Evolutionary conservation across 1,140 invertebrate species (phyloP).

Genomic region (Melanaphis sacchari): DNA sequence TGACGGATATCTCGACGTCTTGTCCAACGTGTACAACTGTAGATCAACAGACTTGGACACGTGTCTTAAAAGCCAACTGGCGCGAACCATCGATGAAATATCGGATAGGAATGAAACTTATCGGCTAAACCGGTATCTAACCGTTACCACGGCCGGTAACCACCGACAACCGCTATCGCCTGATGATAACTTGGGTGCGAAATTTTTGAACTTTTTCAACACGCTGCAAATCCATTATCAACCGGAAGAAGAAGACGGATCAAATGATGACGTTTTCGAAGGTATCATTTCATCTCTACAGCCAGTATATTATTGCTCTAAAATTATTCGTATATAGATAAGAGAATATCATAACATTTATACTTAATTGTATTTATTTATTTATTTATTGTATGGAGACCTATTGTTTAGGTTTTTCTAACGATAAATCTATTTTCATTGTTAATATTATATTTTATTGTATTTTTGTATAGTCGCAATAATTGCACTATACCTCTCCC

Average conservation of each 20-base stretch:
- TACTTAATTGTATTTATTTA: too few species aligned
- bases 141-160: neutral
- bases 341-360: neutral
- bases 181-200: neutral
- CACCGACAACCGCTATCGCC: neutral
- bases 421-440: too few species aligned
- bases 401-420: neutral
- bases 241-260: neutral
- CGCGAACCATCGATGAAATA: neutral
- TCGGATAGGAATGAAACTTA: neutral
- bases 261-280: neutral
- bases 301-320: neutral
- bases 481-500: neutral
- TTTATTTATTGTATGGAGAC: too few species aligned
- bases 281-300: neutral
- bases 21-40: constrained; percentile 8
- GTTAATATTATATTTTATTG: neutral
- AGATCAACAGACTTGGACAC: neutral
- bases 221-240: neutral
- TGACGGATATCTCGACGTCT: neutral
- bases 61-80: neutral
- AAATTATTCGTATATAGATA: neutral
- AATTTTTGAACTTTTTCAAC: neutral
- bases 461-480: neutral
- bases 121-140: constrained; percentile 3